Percentiles rank a stretch among this genome's conserved stretches.
These are phyloP conservation scores for Phrynocephalus guinanensis DNA, from an alignment of 2,797 vertebrate genomes.

Conservation along the genomic window DNA sequence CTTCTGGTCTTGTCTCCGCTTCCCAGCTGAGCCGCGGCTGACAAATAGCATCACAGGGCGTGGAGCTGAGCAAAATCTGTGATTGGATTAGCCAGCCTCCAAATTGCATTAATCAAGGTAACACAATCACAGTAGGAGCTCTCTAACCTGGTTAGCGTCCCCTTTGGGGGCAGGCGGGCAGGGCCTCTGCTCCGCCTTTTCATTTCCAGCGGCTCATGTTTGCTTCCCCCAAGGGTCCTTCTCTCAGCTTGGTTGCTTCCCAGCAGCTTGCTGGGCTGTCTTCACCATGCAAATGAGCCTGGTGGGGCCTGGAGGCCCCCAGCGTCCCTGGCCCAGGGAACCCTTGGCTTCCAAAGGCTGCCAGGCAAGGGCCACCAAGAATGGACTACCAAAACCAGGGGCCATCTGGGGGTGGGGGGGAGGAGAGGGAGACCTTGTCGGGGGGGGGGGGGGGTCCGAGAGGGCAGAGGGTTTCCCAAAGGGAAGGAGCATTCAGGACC, in stretches of 20 bases:
- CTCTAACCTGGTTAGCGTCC: conserved; percentile 62
- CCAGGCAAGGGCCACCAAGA: background rate
- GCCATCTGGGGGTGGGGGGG: no score
- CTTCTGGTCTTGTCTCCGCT: background rate
- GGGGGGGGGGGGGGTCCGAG: no score
- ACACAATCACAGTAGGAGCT: conserved; percentile 29
- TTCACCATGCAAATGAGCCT: background rate
- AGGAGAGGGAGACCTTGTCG: no score
- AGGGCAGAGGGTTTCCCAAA: no score
- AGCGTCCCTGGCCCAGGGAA: background rate
- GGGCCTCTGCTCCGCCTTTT: background rate
- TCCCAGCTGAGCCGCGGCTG: background rate
- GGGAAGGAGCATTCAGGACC: no score
- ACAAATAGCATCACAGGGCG: background rate
- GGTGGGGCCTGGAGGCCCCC: background rate
- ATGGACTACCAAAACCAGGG: background rate
- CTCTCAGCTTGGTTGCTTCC: background rate
- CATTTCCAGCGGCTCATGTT: background rate
- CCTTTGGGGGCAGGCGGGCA: conserved; percentile 7
- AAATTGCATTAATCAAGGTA: conserved; percentile 37
- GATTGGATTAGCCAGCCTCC: conserved; percentile 47
- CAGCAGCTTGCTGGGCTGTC: background rate
- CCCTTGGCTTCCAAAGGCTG: background rate
- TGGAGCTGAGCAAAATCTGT: conserved; percentile 22
- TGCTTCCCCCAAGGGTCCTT: background rate